Conservation (phyloP, 2,797 vertebrate genomes). For the Gallinago solitaria region DNA sequence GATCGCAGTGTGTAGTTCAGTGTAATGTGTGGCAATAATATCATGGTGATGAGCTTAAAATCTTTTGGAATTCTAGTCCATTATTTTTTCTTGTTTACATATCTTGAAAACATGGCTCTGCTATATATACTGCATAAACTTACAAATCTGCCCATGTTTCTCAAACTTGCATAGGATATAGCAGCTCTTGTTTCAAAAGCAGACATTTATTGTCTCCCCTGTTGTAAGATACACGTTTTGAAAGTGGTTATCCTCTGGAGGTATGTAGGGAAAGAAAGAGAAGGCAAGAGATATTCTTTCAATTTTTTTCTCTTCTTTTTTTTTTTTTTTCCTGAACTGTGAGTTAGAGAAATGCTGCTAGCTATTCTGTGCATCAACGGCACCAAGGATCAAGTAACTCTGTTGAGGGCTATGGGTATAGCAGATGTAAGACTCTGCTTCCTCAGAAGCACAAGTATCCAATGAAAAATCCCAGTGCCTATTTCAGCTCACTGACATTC, state of each 20-base stretch:
- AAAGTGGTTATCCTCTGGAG: not conserved
- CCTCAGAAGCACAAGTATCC: constrained; percentile 2
- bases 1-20: not conserved
- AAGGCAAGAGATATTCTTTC: not conserved
- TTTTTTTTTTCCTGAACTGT: not conserved
- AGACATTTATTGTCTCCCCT: not conserved
- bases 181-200: not conserved
- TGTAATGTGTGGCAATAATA: not conserved
- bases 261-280: not conserved
- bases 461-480: not conserved
- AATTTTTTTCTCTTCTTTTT: not conserved
- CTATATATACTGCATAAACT: not conserved
- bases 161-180: not conserved
- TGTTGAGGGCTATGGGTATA: not conserved
- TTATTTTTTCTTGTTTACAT: not conserved
- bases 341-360: not conserved
- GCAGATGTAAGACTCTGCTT: not conserved
- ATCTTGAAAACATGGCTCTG: not conserved
- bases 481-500: not conserved
- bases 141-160: not conserved
- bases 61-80: not conserved
- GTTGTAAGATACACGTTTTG: not conserved
- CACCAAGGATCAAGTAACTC: not conserved
- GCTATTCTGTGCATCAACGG: not conserved
- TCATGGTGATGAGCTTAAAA: not conserved